Base-by-base conservation (phyloP, 2,888 invertebrate species). In the Eueremaeus valkanovi region DNA sequence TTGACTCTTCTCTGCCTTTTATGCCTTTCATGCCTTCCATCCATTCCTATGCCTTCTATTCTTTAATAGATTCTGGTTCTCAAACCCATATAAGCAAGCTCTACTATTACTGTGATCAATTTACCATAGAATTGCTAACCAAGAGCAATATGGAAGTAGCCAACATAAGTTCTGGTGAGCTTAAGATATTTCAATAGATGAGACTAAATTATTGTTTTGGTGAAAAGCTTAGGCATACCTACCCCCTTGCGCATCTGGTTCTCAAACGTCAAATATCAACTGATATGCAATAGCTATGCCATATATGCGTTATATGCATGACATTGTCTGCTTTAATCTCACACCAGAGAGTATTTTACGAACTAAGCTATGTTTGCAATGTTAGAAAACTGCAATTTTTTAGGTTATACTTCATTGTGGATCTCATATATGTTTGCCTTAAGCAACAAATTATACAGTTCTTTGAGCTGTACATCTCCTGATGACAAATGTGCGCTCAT, bases 381-480 rank as follows among this genome's bases (percentile, higher is more conserved):
- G 51, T 51, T 51, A 3, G 58, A 58, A 66, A 66, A 66, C 36
- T 66, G 66, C 66, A 66, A 66, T 66, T 66, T 66, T 66, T 66
- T 66, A 66, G 66, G 66, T 66, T 66, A 66, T 27, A 36, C 36
- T 33, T 21, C n/a, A 36, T 33, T 66, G 36, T 66, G 13, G 66
- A 36, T 3, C 36, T 36, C 9, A 66, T 66, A n/a, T 36, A 31
- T 66, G 36, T 31, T 33, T 11, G 66, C 66, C 66, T 66, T 36
- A 66, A 66, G 66, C 66, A 36, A 66, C 18, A 58, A 66, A 66
- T 66, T 66, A 66, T 66, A 66, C 66, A 66, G 36, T 66, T 66
- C 36, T 66, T 66, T 66, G 66, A 66, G 33, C n/a, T n/a, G n/a
- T n/a, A n/a, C 33, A 36, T 66, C 21, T 66, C 36, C 27, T 58